Percentiles rank a stretch among this genome's conserved stretches.
These are phyloP conservation scores for Alsophila aescularia DNA, from an alignment of 2,888 invertebrate genomes.

Conservation along the genomic window DNA sequence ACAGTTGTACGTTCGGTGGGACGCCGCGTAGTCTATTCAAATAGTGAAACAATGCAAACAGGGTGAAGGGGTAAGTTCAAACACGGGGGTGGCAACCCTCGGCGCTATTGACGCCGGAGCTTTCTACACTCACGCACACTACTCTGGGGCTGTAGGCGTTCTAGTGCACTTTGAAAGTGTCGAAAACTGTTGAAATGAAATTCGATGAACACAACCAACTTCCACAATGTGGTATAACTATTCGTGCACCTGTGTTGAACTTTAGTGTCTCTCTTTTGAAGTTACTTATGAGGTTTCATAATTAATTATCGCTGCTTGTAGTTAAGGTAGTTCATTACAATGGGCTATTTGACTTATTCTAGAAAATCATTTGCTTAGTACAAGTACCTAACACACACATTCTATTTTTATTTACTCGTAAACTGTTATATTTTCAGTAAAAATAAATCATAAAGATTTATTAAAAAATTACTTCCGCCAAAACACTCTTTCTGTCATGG, in stretches of 20 bases:
- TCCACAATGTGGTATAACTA: neutral
- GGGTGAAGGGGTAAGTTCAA: constrained; percentile 71
- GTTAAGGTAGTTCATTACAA: no score
- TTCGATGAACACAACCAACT: constrained; percentile 32
- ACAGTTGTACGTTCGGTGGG: constrained; percentile 73
- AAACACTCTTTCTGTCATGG: no score
- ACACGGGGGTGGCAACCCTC: constrained; percentile 71
- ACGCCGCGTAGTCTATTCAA: constrained; percentile 67
- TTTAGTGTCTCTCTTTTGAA: neutral
- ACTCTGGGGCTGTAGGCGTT: constrained; percentile 53
- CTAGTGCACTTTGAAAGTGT: constrained; percentile 63
- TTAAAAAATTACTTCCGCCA: no score
- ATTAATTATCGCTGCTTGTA: no score
- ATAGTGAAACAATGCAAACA: constrained; percentile 79
- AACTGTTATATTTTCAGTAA: no score
- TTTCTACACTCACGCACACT: constrained; percentile 65
- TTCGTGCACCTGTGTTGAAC: constrained; percentile 1
- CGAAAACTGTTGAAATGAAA: constrained; percentile 41
- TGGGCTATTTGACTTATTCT: no score
- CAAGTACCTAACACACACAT: no score
- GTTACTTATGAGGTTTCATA: neutral
- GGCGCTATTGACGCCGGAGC: constrained; percentile 60
- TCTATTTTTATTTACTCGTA: no score
- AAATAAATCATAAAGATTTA: no score
- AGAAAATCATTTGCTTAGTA: no score